phyloP scores from a whole-genome alignment of 2,113 vertebrate species.

The Pluvialis apricaria region DNA sequence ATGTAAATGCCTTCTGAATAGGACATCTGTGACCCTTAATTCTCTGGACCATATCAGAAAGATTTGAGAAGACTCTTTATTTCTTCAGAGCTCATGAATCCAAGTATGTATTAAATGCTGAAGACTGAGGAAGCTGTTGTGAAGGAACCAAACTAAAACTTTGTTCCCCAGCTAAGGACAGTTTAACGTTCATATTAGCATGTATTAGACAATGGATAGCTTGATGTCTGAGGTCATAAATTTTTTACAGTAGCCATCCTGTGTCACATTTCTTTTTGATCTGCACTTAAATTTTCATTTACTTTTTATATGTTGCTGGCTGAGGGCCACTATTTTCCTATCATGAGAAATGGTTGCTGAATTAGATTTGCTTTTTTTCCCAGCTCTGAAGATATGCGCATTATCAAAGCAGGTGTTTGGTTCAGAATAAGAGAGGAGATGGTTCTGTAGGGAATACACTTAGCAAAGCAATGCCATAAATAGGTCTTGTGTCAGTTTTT shows the following conservation, averaged over 20 bases:
- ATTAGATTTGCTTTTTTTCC: slow-evolving; percentile 29
- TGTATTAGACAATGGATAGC: slow-evolving; percentile 52
- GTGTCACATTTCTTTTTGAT: slow-evolving; percentile 49
- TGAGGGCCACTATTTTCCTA: slow-evolving; percentile 41
- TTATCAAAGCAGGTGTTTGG: slow-evolving; percentile 66
- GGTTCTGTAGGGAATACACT: slow-evolving; percentile 63
- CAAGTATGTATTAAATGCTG: not conserved
- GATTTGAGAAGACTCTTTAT: not conserved
- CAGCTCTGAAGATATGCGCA: not conserved
- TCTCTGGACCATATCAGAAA: not conserved
- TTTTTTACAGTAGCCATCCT: slow-evolving; percentile 57
- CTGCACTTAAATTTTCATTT: slow-evolving; percentile 67
- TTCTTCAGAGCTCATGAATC: not conserved
- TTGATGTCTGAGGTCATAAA: slow-evolving; percentile 37
- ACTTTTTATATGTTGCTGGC: slow-evolving; percentile 51
- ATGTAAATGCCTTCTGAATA: not conserved
- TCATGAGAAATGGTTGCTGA: slow-evolving; percentile 58
- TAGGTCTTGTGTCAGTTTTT: slow-evolving; percentile 65
- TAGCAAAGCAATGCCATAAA: slow-evolving; percentile 66
- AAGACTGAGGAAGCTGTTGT: slow-evolving; percentile 2
- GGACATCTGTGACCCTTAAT: not conserved
- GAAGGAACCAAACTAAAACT: not conserved
- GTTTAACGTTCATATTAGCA: slow-evolving; percentile 54
- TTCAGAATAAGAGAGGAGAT: slow-evolving; percentile 52
- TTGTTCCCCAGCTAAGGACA: slow-evolving; percentile 40